These are phyloP conservation scores for Ameiurus melas DNA, from an alignment of 2,113 vertebrate species.

Conservation along the genomic window DNA sequence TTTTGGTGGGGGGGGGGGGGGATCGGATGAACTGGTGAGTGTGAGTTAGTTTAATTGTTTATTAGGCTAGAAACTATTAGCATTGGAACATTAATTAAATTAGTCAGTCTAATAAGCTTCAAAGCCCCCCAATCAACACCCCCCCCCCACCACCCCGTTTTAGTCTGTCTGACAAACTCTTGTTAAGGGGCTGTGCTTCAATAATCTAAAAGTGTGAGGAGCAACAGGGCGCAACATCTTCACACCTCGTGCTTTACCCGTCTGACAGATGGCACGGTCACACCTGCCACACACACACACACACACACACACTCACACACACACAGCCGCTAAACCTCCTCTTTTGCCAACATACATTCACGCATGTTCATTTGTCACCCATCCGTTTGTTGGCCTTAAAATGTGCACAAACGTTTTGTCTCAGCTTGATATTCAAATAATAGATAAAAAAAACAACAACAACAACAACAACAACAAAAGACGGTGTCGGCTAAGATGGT, in stretches of 20 bases:
- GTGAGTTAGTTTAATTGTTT: neutral
- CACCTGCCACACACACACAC: slow-evolving; percentile 13
- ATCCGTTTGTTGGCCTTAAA: slow-evolving; percentile 24
- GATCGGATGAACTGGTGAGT: neutral
- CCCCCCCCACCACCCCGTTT: too few species aligned
- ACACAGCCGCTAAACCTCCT: slow-evolving; percentile 18
- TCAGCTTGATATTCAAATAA: neutral
- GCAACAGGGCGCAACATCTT: slow-evolving; percentile 42
- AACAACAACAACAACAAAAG: too few species aligned
- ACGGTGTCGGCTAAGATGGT: neutral
- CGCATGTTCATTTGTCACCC: slow-evolving; percentile 23
- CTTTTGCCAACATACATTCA: neutral
- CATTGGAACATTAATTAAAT: slow-evolving; percentile 14
- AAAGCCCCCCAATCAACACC: neutral
- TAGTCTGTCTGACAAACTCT: slow-evolving; percentile 32
- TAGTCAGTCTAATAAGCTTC: neutral
- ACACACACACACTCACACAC: slow-evolving; percentile 12
- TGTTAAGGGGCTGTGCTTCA: slow-evolving; percentile 31
- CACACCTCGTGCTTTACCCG: slow-evolving; percentile 33
- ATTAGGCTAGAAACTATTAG: neutral
- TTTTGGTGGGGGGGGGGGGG: neutral
- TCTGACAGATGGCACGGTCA: slow-evolving; percentile 42
- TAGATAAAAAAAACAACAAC: neutral
- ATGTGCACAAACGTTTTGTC: neutral
- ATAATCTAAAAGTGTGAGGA: slow-evolving; percentile 36